Base-by-base conservation (phyloP, 1,140 invertebrate genomes). In the Cylas formicarius region DNA sequence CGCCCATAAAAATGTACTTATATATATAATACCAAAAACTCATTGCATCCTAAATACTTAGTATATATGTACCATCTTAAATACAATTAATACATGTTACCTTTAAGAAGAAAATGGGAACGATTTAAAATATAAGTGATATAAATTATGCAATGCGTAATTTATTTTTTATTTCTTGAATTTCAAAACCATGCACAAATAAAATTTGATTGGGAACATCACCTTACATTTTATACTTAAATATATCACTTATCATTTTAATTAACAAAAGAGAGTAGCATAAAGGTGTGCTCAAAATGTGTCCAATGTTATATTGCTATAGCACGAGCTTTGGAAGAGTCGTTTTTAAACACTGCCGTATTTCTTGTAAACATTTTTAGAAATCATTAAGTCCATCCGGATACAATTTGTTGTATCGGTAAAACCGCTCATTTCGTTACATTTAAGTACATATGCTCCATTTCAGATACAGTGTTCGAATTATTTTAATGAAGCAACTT, bases 331-430 rank as follows among this genome's bases (percentile, higher is more conserved):
- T 59, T 45, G 23, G 22, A 21, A 20, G 32, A 54, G 55, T 56
- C 48, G 42, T 57, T 56, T 47, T 57, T 46, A 16, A 60, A 57
- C 57, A 60, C 57, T 60, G 57, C 57, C 57, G 55, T 51, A 57
- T 55, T 57, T 48, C 55, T 51, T 57, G 22, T 9, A 18, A 3
- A 35, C 14, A 35, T n/a, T 17, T 19, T 17, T 35, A n/a, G 17
- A 35, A 16, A 3, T 35, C 22, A 35, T 17, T 35, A n/a, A n/a
- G n/a, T n/a, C n/a, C n/a, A n/a, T n/a, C n/a, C n/a, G n/a, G n/a
- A n/a, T n/a, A n/a, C n/a, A n/a, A n/a, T n/a, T n/a, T n/a, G n/a
- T 22, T 21, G 23, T 31, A 42, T 42, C n/a, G 23, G 22, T 9
- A 31, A 32, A 10, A 10, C 16, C 10, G 7, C 7, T 23, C 6